Evolutionary conservation across 2,797 vertebrate species (phyloP), one percentile per base, ranked within the genome.

Genomic region (Lutjanus campechanus): DNA sequence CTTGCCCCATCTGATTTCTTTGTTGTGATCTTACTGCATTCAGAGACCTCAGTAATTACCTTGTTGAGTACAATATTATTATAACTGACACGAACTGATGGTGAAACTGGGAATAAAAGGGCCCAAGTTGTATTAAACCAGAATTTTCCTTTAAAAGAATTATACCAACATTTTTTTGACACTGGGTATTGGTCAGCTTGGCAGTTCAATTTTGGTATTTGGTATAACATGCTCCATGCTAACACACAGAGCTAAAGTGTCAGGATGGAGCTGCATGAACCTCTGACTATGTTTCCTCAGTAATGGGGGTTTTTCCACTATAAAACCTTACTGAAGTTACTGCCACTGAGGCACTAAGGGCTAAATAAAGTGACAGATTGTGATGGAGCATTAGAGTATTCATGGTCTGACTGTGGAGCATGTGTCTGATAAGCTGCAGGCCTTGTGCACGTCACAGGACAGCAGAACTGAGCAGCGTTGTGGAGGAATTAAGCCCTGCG

Each of bases 391-490:
- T 88, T 88, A 83, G 81, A 73, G 85, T 62, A 63, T 83, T 84
- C 72, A 36, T 64, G 80, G 74, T 67, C 79, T 66, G 82, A 73
- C 76, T 69, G 7, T 15, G 65, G 68, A 70, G 78, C 82, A 86
- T 88, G 91, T 89, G 84, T 88, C 71, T 75, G 76, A 70, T 92
- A 91, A 90, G 85, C 91, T 81, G 51, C 55, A 9, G 85, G 85
- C 83, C 68, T 61, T 74, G 73, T 64, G 80, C 82, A 80, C 74
- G 81, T 88, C 82, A 91, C 77, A 69, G 82, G 70, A 65, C 82
- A 66, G 82, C 85, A 88, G 67, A 91, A 91, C 85, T 91, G 93
- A 93, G 91, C 91, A 92, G 89, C 54, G 78, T 41, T 83, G 76
- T 70, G 77, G 60, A 81, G 86, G 91, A 82, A 70, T 90, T 92